Evolutionary conservation across 2,888 invertebrate genomes (phyloP).

Genomic region (Pristionchus exspectatus): DNA sequence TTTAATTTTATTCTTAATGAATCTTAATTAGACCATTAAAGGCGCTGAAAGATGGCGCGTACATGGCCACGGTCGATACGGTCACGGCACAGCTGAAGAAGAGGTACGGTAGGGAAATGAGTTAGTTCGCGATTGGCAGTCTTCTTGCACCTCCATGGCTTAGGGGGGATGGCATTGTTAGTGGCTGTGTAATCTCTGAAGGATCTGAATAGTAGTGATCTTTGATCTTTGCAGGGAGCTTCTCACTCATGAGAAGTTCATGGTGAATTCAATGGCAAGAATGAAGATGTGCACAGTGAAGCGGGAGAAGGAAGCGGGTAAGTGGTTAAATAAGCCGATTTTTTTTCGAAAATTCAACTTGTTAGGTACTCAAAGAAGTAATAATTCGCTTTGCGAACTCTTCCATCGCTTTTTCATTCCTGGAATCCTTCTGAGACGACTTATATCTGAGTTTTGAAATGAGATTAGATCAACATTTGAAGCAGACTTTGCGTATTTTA

Average conservation of each 20-base stretch:
- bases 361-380: no score
- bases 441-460: no score
- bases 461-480: neutral
- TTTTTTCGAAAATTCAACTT: no score
- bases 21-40: neutral
- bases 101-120: neutral
- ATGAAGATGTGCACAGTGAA: neutral
- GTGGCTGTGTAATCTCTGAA: neutral
- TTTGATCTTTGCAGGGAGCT: neutral
- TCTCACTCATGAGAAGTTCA: neutral
- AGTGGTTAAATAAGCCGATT: neutral
- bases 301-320: constrained; percentile 26
- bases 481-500: neutral
- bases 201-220: neutral
- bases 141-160: no score
- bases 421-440: no score
- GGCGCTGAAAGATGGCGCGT: neutral
- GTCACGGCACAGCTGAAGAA: neutral
- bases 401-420: no score
- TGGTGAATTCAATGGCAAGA: neutral
- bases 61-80: neutral
- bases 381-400: no score
- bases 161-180: no score
- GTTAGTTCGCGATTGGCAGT: no score
- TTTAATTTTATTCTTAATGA: no score